Percentiles rank a stretch among this genome's conserved stretches.
phyloP scores from a whole-genome alignment of 2,797 vertebrate species.

The Pseudopleuronectes americanus region DNA sequence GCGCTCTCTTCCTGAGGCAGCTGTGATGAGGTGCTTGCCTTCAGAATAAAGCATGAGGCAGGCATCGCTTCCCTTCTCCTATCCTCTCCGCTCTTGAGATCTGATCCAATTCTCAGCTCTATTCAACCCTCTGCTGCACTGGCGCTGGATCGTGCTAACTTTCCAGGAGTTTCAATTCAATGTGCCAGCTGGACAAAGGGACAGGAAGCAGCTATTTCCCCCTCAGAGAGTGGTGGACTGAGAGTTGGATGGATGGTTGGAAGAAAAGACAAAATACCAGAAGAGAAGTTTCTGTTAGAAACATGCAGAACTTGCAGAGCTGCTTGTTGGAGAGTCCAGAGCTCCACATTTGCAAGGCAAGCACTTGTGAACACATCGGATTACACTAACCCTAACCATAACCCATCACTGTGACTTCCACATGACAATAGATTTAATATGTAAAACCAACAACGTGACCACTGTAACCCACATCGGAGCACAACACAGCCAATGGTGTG shows the following conservation, averaged over 20 bases:
- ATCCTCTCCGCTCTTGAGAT: slow-evolving; percentile 25
- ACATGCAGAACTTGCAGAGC: no score
- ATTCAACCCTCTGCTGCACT: slow-evolving; percentile 40
- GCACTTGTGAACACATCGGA: no score
- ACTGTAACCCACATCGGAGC: no score
- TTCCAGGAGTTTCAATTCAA: slow-evolving; percentile 70
- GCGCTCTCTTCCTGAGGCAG: slow-evolving; percentile 7
- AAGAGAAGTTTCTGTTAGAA: slow-evolving; percentile 3
- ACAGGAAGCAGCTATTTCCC: slow-evolving; percentile 75
- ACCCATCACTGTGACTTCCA: no score
- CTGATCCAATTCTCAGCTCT: slow-evolving; percentile 37
- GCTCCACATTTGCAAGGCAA: no score
- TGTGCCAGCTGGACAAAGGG: slow-evolving; percentile 75
- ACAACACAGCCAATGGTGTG: no score
- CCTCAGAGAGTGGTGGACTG: slow-evolving; percentile 39
- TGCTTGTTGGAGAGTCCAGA: no score
- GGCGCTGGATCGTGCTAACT: slow-evolving; percentile 59
- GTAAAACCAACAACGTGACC: no score
- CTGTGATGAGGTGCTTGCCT: slow-evolving; percentile 24
- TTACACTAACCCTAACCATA: neutral
- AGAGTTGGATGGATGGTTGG: slow-evolving; percentile 17
- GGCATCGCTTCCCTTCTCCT: slow-evolving; percentile 30
- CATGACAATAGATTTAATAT: no score
- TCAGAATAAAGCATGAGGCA: slow-evolving; percentile 38
- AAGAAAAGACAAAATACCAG: slow-evolving; percentile 17